Base-by-base conservation (phyloP, 2,797 vertebrate genomes). In the Pampus argenteus region DNA sequence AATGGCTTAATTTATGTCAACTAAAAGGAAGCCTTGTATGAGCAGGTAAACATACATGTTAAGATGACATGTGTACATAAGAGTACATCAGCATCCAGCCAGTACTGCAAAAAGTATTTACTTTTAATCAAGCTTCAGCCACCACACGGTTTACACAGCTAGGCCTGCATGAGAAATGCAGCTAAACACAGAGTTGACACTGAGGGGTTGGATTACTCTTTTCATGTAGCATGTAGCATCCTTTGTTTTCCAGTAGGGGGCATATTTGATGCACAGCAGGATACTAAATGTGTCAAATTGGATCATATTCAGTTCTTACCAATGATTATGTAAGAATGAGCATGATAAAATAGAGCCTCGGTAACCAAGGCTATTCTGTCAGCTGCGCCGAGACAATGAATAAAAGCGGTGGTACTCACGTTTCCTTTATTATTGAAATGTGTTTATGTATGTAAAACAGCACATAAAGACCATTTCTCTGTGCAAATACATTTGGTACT, bases 391-490 rank as follows among this genome's bases (percentile, higher is more conserved):
- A 79, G 20, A 67, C 57, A 81, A 57, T 67, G 22, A 22, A 67
- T 22, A 28, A 61, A 47, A 10, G 18, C 15, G 3, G 5, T 11
- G 55, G 17, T 86, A 82, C 74, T 73, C 78, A 86, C 78, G 71
- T 87, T 91, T 92, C 86, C 90, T 93, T 87, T 89, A 93, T 92
- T 93, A 91, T 84, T 83, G 81, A 94, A 94, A 93, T 79, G 89
- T 91, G 84, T 92, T 91, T 83, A 90, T 89, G 86, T 75, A 83
- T 93, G 92, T 89, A 92, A 94, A 94, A 91, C 86, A 91, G 84
- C 79, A 89, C 85, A 82, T 87, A 74, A 76, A 81, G 88, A 89
- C 84, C 85, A 89, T 83, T 88, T 93, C 77, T 87, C 86, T 94
- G 89, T 93, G 92, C 91, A 93, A 91, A 93, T 92, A 92, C 90